Base-by-base conservation (phyloP, 1,140 invertebrate species). In the Camponotus vicinus region DNA sequence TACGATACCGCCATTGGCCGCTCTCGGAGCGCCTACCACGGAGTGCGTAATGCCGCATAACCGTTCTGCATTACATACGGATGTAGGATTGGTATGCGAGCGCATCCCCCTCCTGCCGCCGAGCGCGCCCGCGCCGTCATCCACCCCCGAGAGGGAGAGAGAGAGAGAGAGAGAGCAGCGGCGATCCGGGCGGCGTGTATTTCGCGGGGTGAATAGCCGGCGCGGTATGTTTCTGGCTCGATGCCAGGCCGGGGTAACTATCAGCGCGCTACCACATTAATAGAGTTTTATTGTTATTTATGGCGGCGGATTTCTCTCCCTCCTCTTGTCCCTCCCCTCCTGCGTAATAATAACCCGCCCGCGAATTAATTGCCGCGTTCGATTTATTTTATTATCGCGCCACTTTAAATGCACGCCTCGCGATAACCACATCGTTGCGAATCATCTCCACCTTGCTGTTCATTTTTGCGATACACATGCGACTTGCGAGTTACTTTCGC, bases 271-370 rank as follows among this genome's bases (percentile, higher is more conserved):
- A 93, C 92, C 92, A 91, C 94, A 94, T 94, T 95, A 94, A 95
- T 95, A 91, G 93, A 95, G 93, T 95, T 95, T 95, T 95, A 95
- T 95, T 95, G 93, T 95, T 95, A 95, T 95, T 95, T 95, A 95
- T 92, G 92, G 91, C 92, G 93, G 13, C 21, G 9, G 21, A 8
- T 9, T 6, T 21, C 13, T 34, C 49, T 70, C 52, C 13, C 70
- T 55, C 45, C 11, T 21, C 37, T 27, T 45, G 11, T 63, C 3
- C 34, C 21, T 63, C 52, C 57, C 37, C 8, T 52, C 27, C 21
- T 57, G 76, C 84, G 86, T 18, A 73, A 37, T 73, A 80, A 83
- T 83, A 83, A 83, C 40, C 55, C 27, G 69, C 55, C 27, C n/a
- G 40, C 69, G 79, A 75, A 83, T 83, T 75, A 83, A 83, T 83